These are phyloP conservation scores for Halictus quadricinctus DNA, from an alignment of 2,888 invertebrate genomes.

Conservation along the genomic window DNA sequence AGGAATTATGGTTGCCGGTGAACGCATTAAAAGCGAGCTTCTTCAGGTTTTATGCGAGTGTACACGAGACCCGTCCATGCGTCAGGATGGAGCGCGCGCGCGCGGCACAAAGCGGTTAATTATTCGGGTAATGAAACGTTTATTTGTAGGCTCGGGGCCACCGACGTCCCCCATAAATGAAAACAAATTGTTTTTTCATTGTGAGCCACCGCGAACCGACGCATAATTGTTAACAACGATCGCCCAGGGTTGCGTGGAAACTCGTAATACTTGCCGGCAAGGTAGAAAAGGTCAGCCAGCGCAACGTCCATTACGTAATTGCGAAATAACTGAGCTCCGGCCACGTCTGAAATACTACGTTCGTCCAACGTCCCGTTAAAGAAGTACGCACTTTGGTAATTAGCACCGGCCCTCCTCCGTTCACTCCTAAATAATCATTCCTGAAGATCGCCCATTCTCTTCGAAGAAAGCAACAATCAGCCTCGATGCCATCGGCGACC, in stretches of 20 bases:
- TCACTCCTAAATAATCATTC: conserved; percentile 24
- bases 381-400: conserved; percentile 27
- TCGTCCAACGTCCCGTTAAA: background rate
- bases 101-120: conserved; percentile 25
- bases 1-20: background rate
- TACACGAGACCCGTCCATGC: background rate
- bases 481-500: background rate
- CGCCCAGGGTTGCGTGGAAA: background rate
- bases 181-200: conserved; percentile 34
- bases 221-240: conserved; percentile 30
- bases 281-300: conserved; percentile 22
- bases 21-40: background rate
- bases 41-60: background rate
- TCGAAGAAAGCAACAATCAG: background rate
- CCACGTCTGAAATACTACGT: conserved; percentile 20
- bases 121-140: conserved; percentile 23
- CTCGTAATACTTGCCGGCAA: conserved; percentile 11
- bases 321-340: conserved; percentile 37
- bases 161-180: background rate
- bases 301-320: conserved; percentile 51
- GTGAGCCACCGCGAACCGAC: background rate
- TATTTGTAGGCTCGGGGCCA: background rate
- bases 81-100: background rate
- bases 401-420: conserved; percentile 27
- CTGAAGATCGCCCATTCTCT: background rate